phyloP scores from a whole-genome alignment of 2,113 vertebrate genomes.

The Microcebus lehilahytsara region DNA sequence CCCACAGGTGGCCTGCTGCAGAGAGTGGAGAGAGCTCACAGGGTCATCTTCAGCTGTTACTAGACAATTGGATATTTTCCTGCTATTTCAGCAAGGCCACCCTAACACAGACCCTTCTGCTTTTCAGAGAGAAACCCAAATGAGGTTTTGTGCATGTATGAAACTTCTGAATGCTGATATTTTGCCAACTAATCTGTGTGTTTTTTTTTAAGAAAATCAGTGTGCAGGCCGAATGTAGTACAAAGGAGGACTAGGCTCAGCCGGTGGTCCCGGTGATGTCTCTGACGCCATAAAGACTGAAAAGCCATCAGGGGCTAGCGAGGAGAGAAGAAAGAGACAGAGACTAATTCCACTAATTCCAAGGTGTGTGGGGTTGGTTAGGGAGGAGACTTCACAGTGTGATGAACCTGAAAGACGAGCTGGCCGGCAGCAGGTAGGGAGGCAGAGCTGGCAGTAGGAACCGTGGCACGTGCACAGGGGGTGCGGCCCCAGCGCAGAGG shows the following conservation, averaged over 20 bases:
- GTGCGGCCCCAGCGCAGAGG: too few species aligned
- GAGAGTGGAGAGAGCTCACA: too few species aligned
- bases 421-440: not conserved
- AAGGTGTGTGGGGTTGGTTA: not conserved
- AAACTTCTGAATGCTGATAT: not conserved
- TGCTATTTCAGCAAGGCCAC: too few species aligned
- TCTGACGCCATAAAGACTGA: not conserved
- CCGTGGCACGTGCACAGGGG: not conserved
- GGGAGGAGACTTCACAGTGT: not conserved
- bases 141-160: not conserved
- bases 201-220: not conserved
- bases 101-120: not conserved
- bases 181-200: not conserved
- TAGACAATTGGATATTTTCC: too few species aligned
- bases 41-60: too few species aligned
- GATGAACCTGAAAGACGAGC: not conserved
- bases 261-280: too few species aligned
- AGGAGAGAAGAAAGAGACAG: fast-evolving
- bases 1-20: too few species aligned
- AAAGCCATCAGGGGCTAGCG: not conserved
- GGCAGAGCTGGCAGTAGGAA: not conserved
- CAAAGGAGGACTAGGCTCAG: not conserved
- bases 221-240: not conserved
- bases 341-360: not conserved
- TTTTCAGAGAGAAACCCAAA: not conserved